Conservation (phyloP, 2,113 vertebrate genomes). For the Dendropsophus ebraccatus region DNA sequence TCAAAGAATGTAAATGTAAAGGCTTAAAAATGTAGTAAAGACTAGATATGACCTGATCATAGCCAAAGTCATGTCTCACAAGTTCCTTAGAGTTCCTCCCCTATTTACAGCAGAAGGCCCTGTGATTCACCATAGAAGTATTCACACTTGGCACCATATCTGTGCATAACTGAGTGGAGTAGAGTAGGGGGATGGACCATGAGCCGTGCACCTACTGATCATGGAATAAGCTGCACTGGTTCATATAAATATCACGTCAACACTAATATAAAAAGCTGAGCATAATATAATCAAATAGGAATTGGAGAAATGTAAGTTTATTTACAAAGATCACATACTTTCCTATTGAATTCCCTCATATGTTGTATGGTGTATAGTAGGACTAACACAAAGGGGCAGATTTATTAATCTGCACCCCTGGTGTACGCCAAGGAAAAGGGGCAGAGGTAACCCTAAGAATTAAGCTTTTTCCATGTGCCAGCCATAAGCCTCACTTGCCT, state of each 20-base stretch:
- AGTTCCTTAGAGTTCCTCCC: background rate
- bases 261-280: background rate
- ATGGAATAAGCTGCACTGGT: background rate
- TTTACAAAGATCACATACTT: background rate
- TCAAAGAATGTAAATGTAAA: no score
- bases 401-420: no score
- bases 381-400: background rate
- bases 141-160: background rate
- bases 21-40: no score
- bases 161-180: background rate
- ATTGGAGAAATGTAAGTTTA: background rate
- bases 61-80: background rate
- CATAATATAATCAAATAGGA: conserved; percentile 7
- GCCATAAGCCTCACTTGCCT: no score
- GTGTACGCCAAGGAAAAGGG: no score
- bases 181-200: background rate
- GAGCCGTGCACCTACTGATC: background rate
- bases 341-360: background rate
- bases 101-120: background rate
- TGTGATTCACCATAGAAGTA: conserved; percentile 16
- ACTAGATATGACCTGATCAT: background rate
- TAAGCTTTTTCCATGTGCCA: no score
- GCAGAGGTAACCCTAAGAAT: no score
- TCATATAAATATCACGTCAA: background rate
- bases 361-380: background rate